These are phyloP conservation scores for Brachionus rubens DNA, from an alignment of 1,140 invertebrate genomes.

Conservation along the genomic window DNA sequence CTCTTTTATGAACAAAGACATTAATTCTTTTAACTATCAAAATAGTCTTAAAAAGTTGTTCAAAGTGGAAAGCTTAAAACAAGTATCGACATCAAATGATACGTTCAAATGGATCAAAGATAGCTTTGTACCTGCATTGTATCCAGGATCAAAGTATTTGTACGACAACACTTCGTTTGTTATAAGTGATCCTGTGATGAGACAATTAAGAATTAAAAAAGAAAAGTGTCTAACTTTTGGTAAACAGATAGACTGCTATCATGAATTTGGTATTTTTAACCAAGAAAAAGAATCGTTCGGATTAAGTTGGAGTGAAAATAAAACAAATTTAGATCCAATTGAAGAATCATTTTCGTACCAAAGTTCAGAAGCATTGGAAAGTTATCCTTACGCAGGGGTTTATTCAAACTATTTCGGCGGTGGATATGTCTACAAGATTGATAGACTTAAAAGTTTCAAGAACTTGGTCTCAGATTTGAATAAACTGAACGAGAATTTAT, in stretches of 20 bases:
- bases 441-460: background rate
- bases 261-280: constrained; percentile 6
- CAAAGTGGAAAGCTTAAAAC: background rate
- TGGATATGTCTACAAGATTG: constrained; percentile 62
- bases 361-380: constrained; percentile 52
- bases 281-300: constrained; percentile 26
- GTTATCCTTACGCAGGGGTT: constrained; percentile 61
- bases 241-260: background rate
- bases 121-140: background rate
- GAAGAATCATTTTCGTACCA: background rate
- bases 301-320: background rate
- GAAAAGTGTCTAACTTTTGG: background rate
- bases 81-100: too few species aligned
- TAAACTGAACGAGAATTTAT: constrained; percentile 51
- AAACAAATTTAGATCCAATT: background rate
- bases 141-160: constrained; percentile 48
- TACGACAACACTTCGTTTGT: constrained; percentile 63
- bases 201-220: constrained; percentile 51
- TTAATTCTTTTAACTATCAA: background rate
- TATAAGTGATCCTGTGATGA: constrained; percentile 63
- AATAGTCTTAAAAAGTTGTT: constrained; percentile 9
- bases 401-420: constrained; percentile 63
- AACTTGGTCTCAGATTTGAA: too few species aligned
- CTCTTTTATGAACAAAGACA: constrained; percentile 1
- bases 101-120: background rate